Evolutionary conservation across 1,140 invertebrate genomes (phyloP), one percentile per base, ranked within the genome.

Genomic region (Solen grandis): DNA sequence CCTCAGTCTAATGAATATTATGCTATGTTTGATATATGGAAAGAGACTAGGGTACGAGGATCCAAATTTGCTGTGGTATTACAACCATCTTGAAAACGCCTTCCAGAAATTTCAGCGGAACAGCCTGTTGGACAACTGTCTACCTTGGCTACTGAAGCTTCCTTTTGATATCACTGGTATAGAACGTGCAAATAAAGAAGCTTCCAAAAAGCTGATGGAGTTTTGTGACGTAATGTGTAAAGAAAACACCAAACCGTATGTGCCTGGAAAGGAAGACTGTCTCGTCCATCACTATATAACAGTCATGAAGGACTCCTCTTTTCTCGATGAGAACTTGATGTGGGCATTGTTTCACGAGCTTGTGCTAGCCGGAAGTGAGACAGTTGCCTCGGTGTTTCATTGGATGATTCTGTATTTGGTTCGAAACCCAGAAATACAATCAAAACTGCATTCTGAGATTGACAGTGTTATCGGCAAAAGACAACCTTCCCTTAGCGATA

Each of bases 331-430:
- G 22, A 36, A 59, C 29, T 2, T 57, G 25, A 60, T 59, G 59
- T 16, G 38, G 1, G 35, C 75, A 55, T n/a, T 46, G 19, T 52
- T 63, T 57, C 88, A 91, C 55, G n/a, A n/a, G n/a, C 65, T 91
- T 31, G 87, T 90, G 54, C 73, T 84, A 13, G 90, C 87, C 0
- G 90, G 90, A 2, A 84, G 83, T 8, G 90, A 91, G 63, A 90
- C 88, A 10, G 83, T 85, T 16, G 82, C 88, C 14, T 87, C 82
- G 46, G 86, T 86, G 3, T 66, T 90, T 1, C 57, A 57, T 2
- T 86, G 79, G 66, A 74, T 63, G 0, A 29, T 91, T 3, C 68
- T 89, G 25, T 83, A 85, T 55, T 69, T 91, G 65, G 65, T 86
- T 33, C 73, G 76, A 4, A 72, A 89, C 70, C 88, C 87, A 10